A percentile compares a stretch with the other conserved stretches of the same genome.
Conservation (phyloP, 1,140 invertebrate species). For the Zaprionus gabonicus region DNA sequence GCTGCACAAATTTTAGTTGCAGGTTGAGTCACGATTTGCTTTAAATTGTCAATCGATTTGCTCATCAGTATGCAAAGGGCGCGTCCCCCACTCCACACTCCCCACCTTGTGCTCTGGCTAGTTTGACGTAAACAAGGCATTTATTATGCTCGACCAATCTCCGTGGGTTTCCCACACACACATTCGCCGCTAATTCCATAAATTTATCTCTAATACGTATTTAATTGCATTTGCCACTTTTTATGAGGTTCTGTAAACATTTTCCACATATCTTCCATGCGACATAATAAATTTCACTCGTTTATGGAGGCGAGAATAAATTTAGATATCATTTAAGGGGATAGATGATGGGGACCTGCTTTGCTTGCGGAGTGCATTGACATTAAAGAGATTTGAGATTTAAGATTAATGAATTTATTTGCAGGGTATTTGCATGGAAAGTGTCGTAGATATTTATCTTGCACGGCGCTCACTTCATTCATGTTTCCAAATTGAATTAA, state of each 20-base stretch:
- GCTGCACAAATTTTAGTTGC: background rate
- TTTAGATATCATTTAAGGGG: background rate
- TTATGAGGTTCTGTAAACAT: conserved; percentile 42
- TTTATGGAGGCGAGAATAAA: conserved; percentile 18
- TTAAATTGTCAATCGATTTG: background rate
- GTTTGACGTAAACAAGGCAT: conserved; percentile 40
- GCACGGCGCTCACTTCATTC: background rate
- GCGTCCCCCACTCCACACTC: background rate
- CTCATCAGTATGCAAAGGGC: conserved; percentile 32
- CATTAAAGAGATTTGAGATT: background rate
- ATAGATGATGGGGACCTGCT: background rate
- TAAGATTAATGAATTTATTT: background rate
- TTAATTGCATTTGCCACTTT: conserved; percentile 31
- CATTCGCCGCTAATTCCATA: conserved; percentile 52
- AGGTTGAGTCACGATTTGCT: background rate
- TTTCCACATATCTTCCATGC: conserved; percentile 13
- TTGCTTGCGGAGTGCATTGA: conserved; percentile 8
- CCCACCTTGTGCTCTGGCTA: conserved; percentile 52
- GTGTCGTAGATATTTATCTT: background rate
- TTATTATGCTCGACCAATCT: conserved; percentile 22
- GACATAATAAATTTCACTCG: conserved; percentile 26
- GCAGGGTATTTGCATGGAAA: background rate
- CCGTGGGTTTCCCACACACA: conserved; percentile 42
- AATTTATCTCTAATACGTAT: conserved; percentile 36
- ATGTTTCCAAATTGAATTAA: conserved; percentile 2